Conservation (phyloP, 2,888 invertebrate species). For the Leptopilina drosophilae region DNA sequence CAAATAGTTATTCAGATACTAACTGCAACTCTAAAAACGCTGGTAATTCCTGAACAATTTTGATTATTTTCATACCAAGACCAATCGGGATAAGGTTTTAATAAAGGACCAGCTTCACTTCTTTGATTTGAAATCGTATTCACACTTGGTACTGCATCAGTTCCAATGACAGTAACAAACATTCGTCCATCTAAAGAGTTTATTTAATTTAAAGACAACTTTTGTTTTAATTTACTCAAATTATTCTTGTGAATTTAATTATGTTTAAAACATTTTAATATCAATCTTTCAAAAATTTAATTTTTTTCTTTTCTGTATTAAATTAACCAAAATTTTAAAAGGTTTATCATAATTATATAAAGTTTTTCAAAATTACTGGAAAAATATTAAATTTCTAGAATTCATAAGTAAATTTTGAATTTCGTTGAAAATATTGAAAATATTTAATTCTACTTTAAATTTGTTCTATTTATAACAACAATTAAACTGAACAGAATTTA, state of each 20-base stretch:
- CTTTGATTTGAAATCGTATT: constrained; percentile 79
- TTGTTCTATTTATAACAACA: too few relatives aligned
- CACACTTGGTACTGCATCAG: constrained; percentile 83
- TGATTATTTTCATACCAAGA: constrained; percentile 79
- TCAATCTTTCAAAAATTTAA: not conserved
- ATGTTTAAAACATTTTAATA: too few relatives aligned
- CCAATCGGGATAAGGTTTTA: constrained; percentile 83
- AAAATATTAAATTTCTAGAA: too few relatives aligned
- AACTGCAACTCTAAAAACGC: constrained; percentile 86
- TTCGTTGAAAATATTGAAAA: too few relatives aligned
- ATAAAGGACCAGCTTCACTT: constrained; percentile 76
- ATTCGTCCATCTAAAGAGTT: constrained; percentile 68
- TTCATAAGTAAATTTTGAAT: too few relatives aligned
- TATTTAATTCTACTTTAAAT: too few relatives aligned
- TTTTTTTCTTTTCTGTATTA: not conserved
- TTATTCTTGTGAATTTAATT: too few relatives aligned
- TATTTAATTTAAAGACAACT: not conserved
- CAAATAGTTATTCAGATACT: constrained; percentile 67
- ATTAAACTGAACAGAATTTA: too few relatives aligned
- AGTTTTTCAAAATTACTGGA: too few relatives aligned
- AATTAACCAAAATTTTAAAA: too few relatives aligned
- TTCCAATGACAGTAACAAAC: constrained; percentile 84
- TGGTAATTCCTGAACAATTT: constrained; percentile 82
- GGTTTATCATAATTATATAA: too few relatives aligned
- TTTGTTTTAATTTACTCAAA: too few relatives aligned